phyloP scores from a whole-genome alignment of 2,113 vertebrate genomes.

The Vulpes ferrilata region DNA sequence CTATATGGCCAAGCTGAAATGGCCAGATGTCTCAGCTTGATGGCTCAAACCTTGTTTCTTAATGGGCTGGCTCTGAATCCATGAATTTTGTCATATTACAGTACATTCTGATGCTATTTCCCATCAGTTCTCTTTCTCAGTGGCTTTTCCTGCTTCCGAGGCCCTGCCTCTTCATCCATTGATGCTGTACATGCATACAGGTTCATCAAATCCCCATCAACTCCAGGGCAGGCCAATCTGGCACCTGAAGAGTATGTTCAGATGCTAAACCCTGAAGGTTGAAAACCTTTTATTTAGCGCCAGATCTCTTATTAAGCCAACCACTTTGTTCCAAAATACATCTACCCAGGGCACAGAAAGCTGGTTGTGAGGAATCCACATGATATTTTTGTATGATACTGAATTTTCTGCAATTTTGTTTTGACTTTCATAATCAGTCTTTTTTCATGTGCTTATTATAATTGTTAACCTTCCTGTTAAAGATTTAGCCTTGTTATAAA shows the following conservation, averaged over 20 bases:
- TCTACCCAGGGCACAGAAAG: constrained; percentile 69
- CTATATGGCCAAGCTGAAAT: constrained; percentile 60
- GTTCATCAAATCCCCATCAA: constrained; percentile 85
- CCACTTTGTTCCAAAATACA: constrained; percentile 72
- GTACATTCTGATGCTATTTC: constrained; percentile 58
- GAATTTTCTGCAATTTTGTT: constrained; percentile 1
- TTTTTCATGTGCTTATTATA: background rate
- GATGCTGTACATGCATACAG: constrained; percentile 68
- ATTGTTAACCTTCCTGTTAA: constrained; percentile 17
- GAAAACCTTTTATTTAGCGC: constrained; percentile 82
- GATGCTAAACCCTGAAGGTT: constrained; percentile 77
- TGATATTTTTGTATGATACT: background rate
- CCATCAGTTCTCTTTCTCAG: constrained; percentile 24
- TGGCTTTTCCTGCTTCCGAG: constrained; percentile 67
- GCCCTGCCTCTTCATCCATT: constrained; percentile 60
- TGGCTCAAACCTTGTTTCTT: constrained; percentile 66
- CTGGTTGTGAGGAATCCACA: background rate
- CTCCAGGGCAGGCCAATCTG: constrained; percentile 75
- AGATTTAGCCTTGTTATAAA: constrained; percentile 28
- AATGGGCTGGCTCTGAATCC: constrained; percentile 64
- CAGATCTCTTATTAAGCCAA: constrained; percentile 76
- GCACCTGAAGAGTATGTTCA: constrained; percentile 83
- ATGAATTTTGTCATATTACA: constrained; percentile 22
- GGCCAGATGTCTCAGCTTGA: constrained; percentile 80
- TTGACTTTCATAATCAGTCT: background rate